Conservation (phyloP, 2,113 vertebrate species). For the Notarius quadriscutis region DNA sequence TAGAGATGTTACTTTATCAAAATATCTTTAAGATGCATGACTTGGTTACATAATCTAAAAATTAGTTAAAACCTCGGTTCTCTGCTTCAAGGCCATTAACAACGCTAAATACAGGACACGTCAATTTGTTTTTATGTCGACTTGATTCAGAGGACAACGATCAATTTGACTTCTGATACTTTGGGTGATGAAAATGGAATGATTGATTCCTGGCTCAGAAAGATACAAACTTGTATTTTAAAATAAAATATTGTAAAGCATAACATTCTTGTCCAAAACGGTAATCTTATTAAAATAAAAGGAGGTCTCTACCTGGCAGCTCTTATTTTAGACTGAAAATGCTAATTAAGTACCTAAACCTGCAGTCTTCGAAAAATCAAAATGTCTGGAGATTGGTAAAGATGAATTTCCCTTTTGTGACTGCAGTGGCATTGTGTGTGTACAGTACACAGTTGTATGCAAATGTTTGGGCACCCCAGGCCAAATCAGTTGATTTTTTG, state of each 20-base stretch:
- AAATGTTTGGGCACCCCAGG: not conserved
- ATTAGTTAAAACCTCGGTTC: not conserved
- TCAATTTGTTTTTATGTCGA: not conserved
- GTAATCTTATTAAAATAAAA: not conserved
- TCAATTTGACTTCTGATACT: not conserved
- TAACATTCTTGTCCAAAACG: not conserved
- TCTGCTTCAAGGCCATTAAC: not conserved
- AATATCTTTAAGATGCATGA: constrained; percentile 2
- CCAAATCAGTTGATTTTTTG: not conserved
- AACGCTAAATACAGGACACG: not conserved
- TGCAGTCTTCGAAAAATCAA: not conserved
- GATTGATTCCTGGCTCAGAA: not conserved
- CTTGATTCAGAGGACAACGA: not conserved
- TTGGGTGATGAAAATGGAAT: not conserved
- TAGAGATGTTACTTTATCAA: constrained; percentile 5
- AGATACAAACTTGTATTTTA: not conserved
- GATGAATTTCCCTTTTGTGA: not conserved
- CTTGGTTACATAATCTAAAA: not conserved
- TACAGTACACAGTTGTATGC: not conserved
- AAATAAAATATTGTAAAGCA: not conserved
- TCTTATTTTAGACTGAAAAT: not conserved
- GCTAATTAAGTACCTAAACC: not conserved
- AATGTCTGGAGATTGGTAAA: not conserved
- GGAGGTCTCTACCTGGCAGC: not conserved
- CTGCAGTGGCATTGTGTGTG: not conserved